phyloP scores from a whole-genome alignment of 2,888 invertebrate species.

The Oeneis ivallda region DNA sequence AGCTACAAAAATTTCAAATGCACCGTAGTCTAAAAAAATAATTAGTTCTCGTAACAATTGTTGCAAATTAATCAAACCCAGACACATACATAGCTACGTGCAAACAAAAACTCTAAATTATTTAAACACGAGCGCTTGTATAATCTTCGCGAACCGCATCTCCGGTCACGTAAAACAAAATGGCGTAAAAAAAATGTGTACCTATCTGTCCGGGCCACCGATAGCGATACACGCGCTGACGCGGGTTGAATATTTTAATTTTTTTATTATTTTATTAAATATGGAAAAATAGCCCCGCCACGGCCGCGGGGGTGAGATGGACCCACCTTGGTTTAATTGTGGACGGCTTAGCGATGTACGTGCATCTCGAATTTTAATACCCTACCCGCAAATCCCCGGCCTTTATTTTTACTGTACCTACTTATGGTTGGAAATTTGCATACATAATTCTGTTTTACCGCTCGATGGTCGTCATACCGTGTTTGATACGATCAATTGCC shows the following conservation, averaged over 20 bases:
- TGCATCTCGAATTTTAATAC: constrained; percentile 74
- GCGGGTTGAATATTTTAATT: constrained; percentile 75
- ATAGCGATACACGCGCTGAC: constrained; percentile 75
- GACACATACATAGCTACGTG: constrained; percentile 44
- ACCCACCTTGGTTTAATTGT: constrained; percentile 58
- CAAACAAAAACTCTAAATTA: constrained; percentile 60
- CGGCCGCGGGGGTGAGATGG: constrained; percentile 49
- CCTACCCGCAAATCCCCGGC: constrained; percentile 54
- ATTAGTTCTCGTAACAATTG: neutral
- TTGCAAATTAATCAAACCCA: neutral
- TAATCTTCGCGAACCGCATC: constrained; percentile 66
- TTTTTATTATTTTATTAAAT: constrained; percentile 72
- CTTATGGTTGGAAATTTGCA: constrained; percentile 57
- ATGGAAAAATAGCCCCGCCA: constrained; percentile 60
- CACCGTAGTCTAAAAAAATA: neutral
- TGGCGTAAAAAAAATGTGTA: constrained; percentile 49
- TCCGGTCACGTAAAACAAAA: constrained; percentile 73
- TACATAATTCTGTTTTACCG: constrained; percentile 45
- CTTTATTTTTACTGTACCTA: constrained; percentile 70
- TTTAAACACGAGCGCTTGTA: constrained; percentile 64
- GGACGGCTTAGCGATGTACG: constrained; percentile 47
- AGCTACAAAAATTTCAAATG: too few relatives aligned
- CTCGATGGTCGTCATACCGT: constrained; percentile 25
- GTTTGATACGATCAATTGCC: constrained; percentile 17
- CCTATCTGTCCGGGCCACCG: constrained; percentile 71